Evolutionary conservation across 2,797 vertebrate genomes (phyloP).

Genomic region (Cryptoprocta ferox): DNA sequence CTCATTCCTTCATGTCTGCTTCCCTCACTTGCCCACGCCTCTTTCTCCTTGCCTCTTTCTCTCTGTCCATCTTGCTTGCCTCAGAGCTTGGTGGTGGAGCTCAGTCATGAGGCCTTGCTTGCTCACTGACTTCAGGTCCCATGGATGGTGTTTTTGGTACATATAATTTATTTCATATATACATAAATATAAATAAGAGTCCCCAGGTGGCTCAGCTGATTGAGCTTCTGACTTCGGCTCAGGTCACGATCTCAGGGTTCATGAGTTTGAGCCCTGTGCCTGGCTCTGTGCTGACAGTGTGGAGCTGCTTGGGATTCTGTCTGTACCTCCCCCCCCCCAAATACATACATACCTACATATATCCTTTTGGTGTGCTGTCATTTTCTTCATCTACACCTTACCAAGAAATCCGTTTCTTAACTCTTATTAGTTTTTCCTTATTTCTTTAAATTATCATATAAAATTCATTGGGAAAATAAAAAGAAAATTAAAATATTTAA

Average conservation of each 20-base stretch:
- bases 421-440: neutral
- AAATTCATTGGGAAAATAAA: neutral
- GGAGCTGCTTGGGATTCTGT: too few relatives aligned
- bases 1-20: neutral
- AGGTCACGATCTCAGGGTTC: too few relatives aligned
- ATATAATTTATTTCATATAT: neutral
- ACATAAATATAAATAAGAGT: neutral
- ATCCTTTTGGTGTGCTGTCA: neutral
- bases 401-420: neutral
- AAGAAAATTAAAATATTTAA: neutral
- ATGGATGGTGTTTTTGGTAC: rapidly evolving
- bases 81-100: neutral
- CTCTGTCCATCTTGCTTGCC: neutral
- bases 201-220: too few relatives aligned
- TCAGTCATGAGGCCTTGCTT: rapidly evolving
- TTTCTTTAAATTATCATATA: neutral
- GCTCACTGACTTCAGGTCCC: too few relatives aligned
- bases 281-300: too few relatives aligned
- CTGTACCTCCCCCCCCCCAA: too few relatives aligned
- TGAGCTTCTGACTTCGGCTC: too few relatives aligned
- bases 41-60: neutral
- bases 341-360: too few relatives aligned
- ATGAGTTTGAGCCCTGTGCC: too few relatives aligned
- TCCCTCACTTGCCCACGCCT: neutral
- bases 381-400: neutral